Evolutionary conservation across 2,113 vertebrate genomes (phyloP).

Genomic region (Gambusia holbrooki): DNA sequence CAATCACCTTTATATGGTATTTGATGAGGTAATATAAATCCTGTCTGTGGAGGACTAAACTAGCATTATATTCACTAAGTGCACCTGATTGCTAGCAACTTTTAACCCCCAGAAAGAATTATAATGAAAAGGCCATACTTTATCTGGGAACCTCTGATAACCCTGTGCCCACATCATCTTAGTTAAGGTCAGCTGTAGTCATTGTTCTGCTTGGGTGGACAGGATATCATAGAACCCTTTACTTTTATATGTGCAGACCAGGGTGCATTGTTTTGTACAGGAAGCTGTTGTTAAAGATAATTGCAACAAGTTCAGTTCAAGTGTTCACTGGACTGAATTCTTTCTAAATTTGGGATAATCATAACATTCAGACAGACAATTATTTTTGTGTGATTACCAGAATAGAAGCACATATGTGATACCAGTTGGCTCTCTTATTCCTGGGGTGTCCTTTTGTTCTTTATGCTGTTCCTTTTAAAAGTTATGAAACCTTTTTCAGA

Average conservation of each 20-base stretch:
- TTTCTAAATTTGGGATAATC: not conserved
- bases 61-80: conserved; percentile 28
- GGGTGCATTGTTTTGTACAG: conserved; percentile 19
- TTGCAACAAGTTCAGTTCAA: not conserved
- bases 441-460: conserved; percentile 15
- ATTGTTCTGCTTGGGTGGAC: conserved; percentile 42
- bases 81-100: conserved; percentile 26
- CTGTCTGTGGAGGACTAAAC: conserved; percentile 43
- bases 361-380: conserved; percentile 2
- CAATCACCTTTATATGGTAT: conserved; percentile 31
- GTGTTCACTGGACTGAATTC: conserved; percentile 3
- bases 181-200: conserved; percentile 34
- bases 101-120: conserved; percentile 31
- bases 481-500: conserved; percentile 15
- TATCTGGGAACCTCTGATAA: conserved; percentile 39
- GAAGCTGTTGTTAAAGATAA: conserved; percentile 14
- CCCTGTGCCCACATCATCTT: conserved; percentile 19
- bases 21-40: conserved; percentile 26
- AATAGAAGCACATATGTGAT: not conserved
- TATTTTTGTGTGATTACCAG: not conserved
- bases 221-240: conserved; percentile 33
- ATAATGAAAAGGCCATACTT: conserved; percentile 44
- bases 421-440: conserved; percentile 1
- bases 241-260: conserved; percentile 11
- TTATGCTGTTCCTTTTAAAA: conserved; percentile 39